Evolutionary conservation across 2,113 vertebrate genomes (phyloP).

Genomic region (Oryzias curvinotus): DNA sequence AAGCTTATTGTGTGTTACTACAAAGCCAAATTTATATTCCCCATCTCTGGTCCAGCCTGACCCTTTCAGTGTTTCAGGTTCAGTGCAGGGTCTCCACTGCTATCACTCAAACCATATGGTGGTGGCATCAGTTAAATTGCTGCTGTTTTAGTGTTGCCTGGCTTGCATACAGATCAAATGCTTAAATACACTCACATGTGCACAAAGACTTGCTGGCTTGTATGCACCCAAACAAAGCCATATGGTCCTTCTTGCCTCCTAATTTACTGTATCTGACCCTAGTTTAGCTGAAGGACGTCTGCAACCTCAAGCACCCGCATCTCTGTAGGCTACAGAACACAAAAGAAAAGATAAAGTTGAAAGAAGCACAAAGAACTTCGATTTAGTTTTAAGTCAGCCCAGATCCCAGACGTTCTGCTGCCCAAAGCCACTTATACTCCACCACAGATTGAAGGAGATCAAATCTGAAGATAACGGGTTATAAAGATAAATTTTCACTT

Average conservation of each 20-base stretch:
- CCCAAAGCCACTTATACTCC: constrained; percentile 33
- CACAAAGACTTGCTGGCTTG: constrained; percentile 33
- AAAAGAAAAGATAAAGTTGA: constrained; percentile 12
- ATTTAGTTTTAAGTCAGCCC: constrained; percentile 13
- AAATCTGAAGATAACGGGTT: constrained; percentile 24
- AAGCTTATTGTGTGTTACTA: no score
- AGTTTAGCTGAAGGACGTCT: constrained; percentile 51
- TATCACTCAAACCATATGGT: constrained; percentile 73
- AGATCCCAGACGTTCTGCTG: constrained; percentile 13
- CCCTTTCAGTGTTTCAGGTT: constrained; percentile 56
- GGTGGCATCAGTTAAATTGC: constrained; percentile 72
- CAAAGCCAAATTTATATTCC: background rate
- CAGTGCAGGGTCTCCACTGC: constrained; percentile 69
- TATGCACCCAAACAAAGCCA: constrained; percentile 60
- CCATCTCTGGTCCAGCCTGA: constrained; percentile 30
- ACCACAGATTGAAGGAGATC: constrained; percentile 11
- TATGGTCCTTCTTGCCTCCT: constrained; percentile 49
- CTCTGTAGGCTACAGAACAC: constrained; percentile 22
- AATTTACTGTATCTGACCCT: constrained; percentile 47
- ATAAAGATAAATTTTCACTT: constrained; percentile 41
- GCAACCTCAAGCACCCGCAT: constrained; percentile 34
- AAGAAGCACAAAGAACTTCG: constrained; percentile 2
- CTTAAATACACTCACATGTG: background rate
- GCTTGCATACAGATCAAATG: constrained; percentile 49
- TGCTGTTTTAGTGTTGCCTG: constrained; percentile 66